phyloP scores from a whole-genome alignment of 2,113 vertebrate genomes.

The Chrysemys picta region DNA sequence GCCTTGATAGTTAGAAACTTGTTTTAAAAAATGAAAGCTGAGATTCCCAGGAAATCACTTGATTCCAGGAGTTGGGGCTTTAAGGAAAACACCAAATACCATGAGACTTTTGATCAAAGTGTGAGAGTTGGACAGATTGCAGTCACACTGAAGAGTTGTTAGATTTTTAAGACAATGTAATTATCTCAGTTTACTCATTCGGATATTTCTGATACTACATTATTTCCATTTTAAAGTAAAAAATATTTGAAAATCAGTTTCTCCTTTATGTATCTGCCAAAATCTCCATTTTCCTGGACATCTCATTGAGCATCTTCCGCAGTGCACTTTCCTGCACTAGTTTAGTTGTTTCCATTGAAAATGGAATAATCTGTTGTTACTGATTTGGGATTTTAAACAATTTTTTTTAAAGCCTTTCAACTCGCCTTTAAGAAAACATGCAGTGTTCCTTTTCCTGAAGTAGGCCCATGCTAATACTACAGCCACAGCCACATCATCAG shows the following conservation, averaged over 20 bases:
- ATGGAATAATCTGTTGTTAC: slow-evolving; percentile 22
- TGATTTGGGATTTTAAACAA: slow-evolving; percentile 46
- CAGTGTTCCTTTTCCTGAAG: slow-evolving; percentile 44
- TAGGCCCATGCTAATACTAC: slow-evolving; percentile 65
- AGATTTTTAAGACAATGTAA: neutral
- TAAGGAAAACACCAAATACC: neutral
- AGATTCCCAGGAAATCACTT: neutral
- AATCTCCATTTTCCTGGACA: slow-evolving; percentile 30
- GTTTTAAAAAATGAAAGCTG: neutral
- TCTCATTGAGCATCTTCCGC: slow-evolving; percentile 3
- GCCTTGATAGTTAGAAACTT: neutral
- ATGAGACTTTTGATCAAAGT: neutral
- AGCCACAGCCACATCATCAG: slow-evolving; percentile 71
- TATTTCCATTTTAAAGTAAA: slow-evolving; percentile 42
- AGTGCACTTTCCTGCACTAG: neutral
- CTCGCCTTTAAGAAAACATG: slow-evolving; percentile 56
- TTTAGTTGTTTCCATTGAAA: neutral
- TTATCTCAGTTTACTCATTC: neutral
- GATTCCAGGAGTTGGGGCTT: neutral
- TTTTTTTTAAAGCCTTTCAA: slow-evolving; percentile 46
- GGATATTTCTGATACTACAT: neutral
- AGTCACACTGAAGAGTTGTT: neutral
- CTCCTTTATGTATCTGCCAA: slow-evolving; percentile 30
- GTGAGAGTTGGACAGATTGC: neutral
- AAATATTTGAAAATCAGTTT: neutral